phyloP scores from a whole-genome alignment of 2,888 invertebrate species.

The Hirtodrosophila histrioides region DNA sequence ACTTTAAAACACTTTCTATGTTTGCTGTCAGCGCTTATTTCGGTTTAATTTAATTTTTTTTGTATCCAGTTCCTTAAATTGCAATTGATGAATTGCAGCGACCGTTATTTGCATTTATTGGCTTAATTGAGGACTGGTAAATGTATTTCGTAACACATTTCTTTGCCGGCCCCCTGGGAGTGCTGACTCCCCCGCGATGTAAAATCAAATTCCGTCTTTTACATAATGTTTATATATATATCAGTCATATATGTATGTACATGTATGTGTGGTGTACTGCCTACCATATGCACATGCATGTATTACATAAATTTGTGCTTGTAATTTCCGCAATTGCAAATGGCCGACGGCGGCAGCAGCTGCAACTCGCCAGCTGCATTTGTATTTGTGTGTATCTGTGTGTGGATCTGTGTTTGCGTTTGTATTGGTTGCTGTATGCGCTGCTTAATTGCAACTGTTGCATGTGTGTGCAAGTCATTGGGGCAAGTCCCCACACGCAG shows the following conservation, averaged over 20 bases:
- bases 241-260: neutral
- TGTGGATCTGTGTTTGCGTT: neutral
- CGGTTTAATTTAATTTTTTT: slow-evolving; percentile 32
- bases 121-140: slow-evolving; percentile 63
- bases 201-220: slow-evolving; percentile 47
- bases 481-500: slow-evolving; percentile 40
- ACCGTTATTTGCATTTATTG: slow-evolving; percentile 51
- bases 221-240: slow-evolving; percentile 47
- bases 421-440: slow-evolving; percentile 3
- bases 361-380: slow-evolving; percentile 28
- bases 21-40: slow-evolving; percentile 57
- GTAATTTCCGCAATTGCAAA: slow-evolving; percentile 73
- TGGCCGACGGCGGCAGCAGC: slow-evolving; percentile 44
- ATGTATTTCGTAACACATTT: slow-evolving; percentile 37
- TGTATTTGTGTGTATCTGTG: slow-evolving; percentile 20
- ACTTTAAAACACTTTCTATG: slow-evolving; percentile 68
- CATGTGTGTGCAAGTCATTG: slow-evolving; percentile 48
- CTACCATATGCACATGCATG: slow-evolving; percentile 15
- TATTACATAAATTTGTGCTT: slow-evolving; percentile 61
- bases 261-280: neutral
- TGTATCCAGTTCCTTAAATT: slow-evolving; percentile 48
- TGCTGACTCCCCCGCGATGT: neutral
- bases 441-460: slow-evolving; percentile 52
- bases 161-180: slow-evolving; percentile 4
- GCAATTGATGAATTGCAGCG: slow-evolving; percentile 69